Base-by-base conservation (phyloP, 2,888 invertebrate genomes). In the Apotomis capreana region DNA sequence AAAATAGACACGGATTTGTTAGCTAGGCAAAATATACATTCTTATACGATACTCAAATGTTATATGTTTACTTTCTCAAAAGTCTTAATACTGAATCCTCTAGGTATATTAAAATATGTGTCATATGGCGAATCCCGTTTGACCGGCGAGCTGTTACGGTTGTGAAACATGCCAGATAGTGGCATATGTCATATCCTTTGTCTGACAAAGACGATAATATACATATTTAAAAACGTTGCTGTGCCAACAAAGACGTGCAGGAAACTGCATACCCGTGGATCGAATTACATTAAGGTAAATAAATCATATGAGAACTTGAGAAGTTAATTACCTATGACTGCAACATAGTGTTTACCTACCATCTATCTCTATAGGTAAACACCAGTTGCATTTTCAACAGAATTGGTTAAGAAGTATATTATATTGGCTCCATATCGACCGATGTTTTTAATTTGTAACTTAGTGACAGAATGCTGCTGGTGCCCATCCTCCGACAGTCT, bases 91-190 rank as follows among this genome's bases (percentile, higher is more conserved):
- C 15, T 62, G 46, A 57, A 37, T 15, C 26, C 26, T 26, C 26
- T 26, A 26, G 26, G 26, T 40, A 36, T 52, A 59, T 37, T 40
- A 6, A 6, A 40, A 37, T 52, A 37, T 57, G 36, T 10, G 54
- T 59, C 58, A 52, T 10, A 63, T 63, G 13, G 5, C 58, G 15
- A 13, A 72, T 68, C 58, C 63, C 62, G 68, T 58, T 59, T 54
- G 59, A 62, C 44, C 57, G 46, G 26, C 68, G 46, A 60, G 55
- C 49, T 63, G 49, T 63, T 63, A 68, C 68, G 51, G 54, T 72
- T 72, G 72, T 72, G 72, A 72, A 72, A 72, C 68, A 68, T 68
- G 40, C 9, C 36, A 62, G 72, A 72, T 72, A 72, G 68, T 68
- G 59, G 62, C 36, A 36, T 40, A 60, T 67, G 72, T 72, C 68